phyloP scores from a whole-genome alignment of 2,113 vertebrate species.

The Casuarius casuarius region DNA sequence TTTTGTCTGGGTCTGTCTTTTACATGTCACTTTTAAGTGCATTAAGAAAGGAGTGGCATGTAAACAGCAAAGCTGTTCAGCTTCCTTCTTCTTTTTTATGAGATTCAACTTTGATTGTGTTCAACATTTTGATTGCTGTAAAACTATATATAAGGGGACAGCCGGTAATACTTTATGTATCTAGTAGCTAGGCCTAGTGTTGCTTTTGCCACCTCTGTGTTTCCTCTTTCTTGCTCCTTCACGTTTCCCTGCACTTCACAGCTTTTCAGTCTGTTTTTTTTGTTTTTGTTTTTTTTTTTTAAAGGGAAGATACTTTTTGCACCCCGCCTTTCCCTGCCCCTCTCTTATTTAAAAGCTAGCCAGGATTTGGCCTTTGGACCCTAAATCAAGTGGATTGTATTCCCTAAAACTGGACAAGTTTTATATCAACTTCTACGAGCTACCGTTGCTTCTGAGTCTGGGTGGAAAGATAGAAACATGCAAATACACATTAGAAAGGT shows the following conservation, averaged over 20 bases:
- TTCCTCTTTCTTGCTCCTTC: rapidly evolving
- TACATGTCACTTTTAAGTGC: not conserved
- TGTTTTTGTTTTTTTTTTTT: too few relatives aligned
- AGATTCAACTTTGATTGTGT: not conserved
- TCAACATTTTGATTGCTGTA: not conserved
- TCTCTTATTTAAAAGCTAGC: not conserved
- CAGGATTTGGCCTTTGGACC: not conserved
- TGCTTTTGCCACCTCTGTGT: not conserved
- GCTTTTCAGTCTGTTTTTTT: not conserved
- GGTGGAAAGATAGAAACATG: not conserved
- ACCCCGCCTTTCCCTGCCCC: not conserved
- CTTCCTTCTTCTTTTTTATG: not conserved
- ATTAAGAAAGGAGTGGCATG: not conserved
- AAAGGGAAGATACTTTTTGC: not conserved
- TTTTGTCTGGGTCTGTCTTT: not conserved
- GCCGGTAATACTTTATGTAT: not conserved
- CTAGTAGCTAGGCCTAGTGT: not conserved
- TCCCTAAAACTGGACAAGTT: not conserved
- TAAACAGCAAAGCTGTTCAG: not conserved
- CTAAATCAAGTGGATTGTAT: not conserved
- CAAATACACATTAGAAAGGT: not conserved
- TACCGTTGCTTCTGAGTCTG: not conserved
- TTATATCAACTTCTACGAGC: not conserved
- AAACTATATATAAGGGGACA: not conserved
- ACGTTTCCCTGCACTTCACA: not conserved